phyloP scores from a whole-genome alignment of 2,113 vertebrate species.

The Emydocephalus ijimae region DNA sequence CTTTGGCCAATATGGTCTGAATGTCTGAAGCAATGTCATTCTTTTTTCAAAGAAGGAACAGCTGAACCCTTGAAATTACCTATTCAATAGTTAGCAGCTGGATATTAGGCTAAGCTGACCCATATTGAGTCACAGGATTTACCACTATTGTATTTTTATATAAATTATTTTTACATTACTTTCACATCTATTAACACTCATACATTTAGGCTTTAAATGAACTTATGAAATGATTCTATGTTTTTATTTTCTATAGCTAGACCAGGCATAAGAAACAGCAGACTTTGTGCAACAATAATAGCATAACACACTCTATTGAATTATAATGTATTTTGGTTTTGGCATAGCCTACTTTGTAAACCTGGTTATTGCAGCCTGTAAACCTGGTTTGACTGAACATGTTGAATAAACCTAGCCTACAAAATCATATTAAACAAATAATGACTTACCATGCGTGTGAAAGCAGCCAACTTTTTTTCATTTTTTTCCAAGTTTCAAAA shows the following conservation, averaged over 20 bases:
- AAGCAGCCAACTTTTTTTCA: not conserved
- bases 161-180: not conserved
- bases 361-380: not conserved
- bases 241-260: not conserved
- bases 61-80: not conserved
- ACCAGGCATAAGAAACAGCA: not conserved
- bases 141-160: not conserved
- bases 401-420: not conserved
- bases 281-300: not conserved
- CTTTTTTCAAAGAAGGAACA: not conserved
- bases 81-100: not conserved
- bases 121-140: not conserved
- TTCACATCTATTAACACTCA: not conserved
- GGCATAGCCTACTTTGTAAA: not conserved
- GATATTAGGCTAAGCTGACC: not conserved
- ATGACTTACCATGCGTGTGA: not conserved
- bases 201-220: not conserved
- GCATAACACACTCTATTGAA: not conserved
- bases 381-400: not conserved
- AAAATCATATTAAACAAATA: not conserved
- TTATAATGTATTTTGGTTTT: not conserved
- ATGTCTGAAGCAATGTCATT: not conserved
- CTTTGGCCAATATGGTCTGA: not conserved
- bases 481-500: not conserved
- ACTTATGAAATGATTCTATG: not conserved